phyloP scores from a whole-genome alignment of 2,113 vertebrate species.

The Tragelaphus buxtoni region DNA sequence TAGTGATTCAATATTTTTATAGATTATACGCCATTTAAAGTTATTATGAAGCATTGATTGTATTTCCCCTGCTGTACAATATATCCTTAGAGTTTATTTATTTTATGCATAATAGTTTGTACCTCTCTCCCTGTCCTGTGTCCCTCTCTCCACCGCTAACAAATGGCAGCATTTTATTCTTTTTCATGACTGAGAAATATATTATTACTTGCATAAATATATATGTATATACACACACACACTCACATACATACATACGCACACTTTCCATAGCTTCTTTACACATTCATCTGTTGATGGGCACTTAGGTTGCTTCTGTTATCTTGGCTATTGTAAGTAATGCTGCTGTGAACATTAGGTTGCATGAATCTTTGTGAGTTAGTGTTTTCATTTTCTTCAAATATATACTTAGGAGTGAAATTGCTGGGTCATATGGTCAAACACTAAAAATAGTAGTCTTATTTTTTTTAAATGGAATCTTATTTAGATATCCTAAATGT shows the following conservation, averaged over 20 bases:
- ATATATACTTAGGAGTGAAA: not conserved
- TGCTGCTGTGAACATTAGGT: not conserved
- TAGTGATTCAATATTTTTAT: not conserved
- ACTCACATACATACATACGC: not conserved
- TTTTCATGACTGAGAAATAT: not conserved
- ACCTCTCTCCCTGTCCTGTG: not conserved
- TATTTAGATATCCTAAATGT: not conserved
- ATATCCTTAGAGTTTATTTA: not conserved
- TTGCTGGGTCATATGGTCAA: not conserved
- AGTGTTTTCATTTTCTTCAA: not conserved
- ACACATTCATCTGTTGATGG: not conserved
- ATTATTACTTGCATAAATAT: not conserved
- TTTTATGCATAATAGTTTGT: not conserved
- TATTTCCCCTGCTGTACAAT: not conserved
- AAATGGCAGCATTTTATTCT: not conserved
- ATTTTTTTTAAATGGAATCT: not conserved
- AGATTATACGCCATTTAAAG: not conserved
- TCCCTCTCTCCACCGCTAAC: not conserved
- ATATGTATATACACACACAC: not conserved
- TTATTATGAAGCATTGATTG: not conserved
- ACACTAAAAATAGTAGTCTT: not conserved
- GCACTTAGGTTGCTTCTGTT: not conserved
- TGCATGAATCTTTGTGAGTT: not conserved
- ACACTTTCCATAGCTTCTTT: not conserved
- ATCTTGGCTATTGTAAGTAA: not conserved